Conservation (phyloP, 2,888 invertebrate genomes). For the Dasypolia templi region DNA sequence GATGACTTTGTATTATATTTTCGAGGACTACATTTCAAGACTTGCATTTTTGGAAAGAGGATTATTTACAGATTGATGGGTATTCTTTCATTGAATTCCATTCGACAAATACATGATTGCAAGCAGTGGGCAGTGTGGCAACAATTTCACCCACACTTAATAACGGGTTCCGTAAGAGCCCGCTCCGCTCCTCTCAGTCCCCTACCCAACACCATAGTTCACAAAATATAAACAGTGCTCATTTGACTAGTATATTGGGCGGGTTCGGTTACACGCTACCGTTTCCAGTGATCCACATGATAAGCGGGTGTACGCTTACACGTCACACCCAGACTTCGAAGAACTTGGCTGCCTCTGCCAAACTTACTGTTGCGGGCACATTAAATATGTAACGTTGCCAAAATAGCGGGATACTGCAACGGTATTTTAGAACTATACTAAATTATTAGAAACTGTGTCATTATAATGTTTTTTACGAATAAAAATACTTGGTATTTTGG, state of each 20-base stretch:
- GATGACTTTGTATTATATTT: neutral
- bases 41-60: neutral
- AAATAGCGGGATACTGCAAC: conserved; percentile 56
- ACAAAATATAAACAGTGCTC: conserved; percentile 82
- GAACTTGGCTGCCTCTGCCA: conserved; percentile 61
- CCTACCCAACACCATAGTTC: conserved; percentile 74
- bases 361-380: conserved; percentile 49
- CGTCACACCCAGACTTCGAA: conserved; percentile 61
- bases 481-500: no score
- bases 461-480: neutral
- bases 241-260: conserved; percentile 69
- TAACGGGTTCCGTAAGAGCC: neutral
- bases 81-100: neutral
- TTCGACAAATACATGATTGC: neutral
- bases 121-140: neutral
- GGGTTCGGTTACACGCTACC: conserved; percentile 77
- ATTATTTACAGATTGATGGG: neutral
- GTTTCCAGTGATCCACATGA: conserved; percentile 78
- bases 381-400: conserved; percentile 52
- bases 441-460: neutral
- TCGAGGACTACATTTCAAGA: neutral
- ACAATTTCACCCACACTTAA: neutral
- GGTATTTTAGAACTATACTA: conserved; percentile 29
- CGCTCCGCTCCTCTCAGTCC: conserved; percentile 52
- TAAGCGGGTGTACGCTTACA: conserved; percentile 67